Base-by-base conservation (phyloP, 2,113 vertebrate species). In the Macquaria australasica region DNA sequence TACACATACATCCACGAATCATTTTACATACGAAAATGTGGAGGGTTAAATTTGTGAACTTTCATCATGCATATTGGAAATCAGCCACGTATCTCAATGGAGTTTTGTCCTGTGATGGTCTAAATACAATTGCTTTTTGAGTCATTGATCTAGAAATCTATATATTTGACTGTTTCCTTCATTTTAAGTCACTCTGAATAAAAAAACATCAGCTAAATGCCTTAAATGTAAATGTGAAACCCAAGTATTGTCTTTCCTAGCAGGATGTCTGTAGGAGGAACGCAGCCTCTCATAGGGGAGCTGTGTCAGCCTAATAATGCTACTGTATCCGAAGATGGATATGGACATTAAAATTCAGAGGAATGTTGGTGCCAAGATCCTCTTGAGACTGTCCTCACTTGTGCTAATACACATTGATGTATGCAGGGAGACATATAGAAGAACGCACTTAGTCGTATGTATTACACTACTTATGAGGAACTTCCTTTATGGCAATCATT, bases 181-280 rank as follows among this genome's bases (percentile, higher is more conserved):
- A 25, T 53, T 68, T 0, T 25, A 58, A 77, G 18, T 70, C 20
- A 34, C 6, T 41, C 23, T 25, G 8, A 25, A 37, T 25, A 55
- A 31, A 82, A 75, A 56, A 72, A 55, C 39, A 53, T 34, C 34
- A 59, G 62, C 63, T 60, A 73, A 88, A 62, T 39, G 37, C 63
- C 39, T 81, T 64, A 34, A 72, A 90, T 90, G 75, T 84, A 81
- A 90, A 89, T 84, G 75, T 76, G 64, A 90, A 91, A 90, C 67
- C 74, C 20, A 71, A 87, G 79, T 60, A 63, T 82, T 89, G 63
- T 89, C 80, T 77, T 72, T 79, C 74, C 37, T n/a, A 59, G 59
- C 81, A 66, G 87, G 85, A 90, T 15, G 41, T 73, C 56, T 85
- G 73, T 70, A 39, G 59, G 77, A 81, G 73, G 41, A 80, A 82